A percentile compares a stretch with the other conserved stretches of the same genome.
These are phyloP conservation scores for Stictocephala bisonia DNA, from an alignment of 2,888 invertebrate genomes.

Conservation along the genomic window DNA sequence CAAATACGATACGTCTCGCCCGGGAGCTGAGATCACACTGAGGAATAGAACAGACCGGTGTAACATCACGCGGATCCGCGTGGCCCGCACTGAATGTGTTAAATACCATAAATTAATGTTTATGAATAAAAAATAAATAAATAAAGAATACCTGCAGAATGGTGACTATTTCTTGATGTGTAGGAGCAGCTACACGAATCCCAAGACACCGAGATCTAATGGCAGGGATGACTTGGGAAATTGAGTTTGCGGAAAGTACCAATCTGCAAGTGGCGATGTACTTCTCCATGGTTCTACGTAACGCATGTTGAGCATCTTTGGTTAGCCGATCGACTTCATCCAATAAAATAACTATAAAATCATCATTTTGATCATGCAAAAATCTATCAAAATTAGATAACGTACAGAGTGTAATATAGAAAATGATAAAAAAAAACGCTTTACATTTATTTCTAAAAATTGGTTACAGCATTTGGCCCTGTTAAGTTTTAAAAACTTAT, in stretches of 20 bases:
- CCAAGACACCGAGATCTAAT: slow-evolving; percentile 95
- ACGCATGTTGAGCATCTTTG: slow-evolving; percentile 97
- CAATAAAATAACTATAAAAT: slow-evolving; percentile 84
- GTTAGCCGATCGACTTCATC: slow-evolving; percentile 95
- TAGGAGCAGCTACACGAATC: slow-evolving; percentile 92
- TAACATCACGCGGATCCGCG: no score
- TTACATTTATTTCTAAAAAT: no score
- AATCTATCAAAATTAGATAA: not conserved
- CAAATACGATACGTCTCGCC: no score
- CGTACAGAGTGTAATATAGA: no score
- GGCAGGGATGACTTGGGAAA: slow-evolving; percentile 96
- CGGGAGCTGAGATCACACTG: no score
- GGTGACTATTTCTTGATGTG: slow-evolving; percentile 76
- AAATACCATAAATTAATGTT: no score
- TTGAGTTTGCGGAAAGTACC: slow-evolving; percentile 94
- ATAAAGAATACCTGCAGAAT: slow-evolving; percentile 68
- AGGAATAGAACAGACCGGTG: no score
- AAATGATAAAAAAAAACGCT: no score
- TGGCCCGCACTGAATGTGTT: no score
- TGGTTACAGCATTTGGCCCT: no score
- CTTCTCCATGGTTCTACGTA: slow-evolving; percentile 99
- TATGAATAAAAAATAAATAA: no score
- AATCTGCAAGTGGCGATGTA: slow-evolving; percentile 95
- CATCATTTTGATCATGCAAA: slow-evolving; percentile 34
- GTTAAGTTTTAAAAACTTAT: no score